Percentiles rank a stretch among this genome's conserved stretches.
phyloP scores from a whole-genome alignment of 35 echinoderm and acorn worm genomes.

The Eucidaris tribuloides region DNA sequence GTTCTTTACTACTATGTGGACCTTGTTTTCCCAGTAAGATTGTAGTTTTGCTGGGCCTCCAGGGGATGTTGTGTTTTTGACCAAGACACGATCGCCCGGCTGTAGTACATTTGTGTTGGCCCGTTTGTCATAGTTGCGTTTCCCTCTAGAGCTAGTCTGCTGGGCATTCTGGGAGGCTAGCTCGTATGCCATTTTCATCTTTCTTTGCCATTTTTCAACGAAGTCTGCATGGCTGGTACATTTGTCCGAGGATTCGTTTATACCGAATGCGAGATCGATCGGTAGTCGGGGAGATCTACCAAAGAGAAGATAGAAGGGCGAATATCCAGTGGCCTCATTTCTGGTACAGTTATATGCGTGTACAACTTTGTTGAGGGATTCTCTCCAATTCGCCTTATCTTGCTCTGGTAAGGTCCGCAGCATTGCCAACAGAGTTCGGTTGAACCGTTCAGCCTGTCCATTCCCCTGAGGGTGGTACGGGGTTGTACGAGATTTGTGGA shows the following conservation, averaged over 20 bases:
- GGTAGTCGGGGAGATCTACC: conserved; percentile 51
- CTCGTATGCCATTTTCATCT: not conserved
- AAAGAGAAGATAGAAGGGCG: conserved; percentile 62
- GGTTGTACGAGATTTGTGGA: conserved; percentile 56
- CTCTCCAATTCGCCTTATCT: conserved; percentile 44
- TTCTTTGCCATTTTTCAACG: too few species aligned
- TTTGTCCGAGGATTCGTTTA: too few species aligned
- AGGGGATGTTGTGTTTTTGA: not conserved
- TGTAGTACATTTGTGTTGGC: too few species aligned
- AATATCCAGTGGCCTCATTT: conserved; percentile 42
- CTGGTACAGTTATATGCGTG: conserved; percentile 69
- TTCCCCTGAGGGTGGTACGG: conserved; percentile 54
- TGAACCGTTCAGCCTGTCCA: conserved; percentile 48
- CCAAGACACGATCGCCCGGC: not conserved
- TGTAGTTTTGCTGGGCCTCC: not conserved
- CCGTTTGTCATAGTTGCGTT: too few species aligned
- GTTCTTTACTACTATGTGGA: not conserved
- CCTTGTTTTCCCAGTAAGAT: not conserved
- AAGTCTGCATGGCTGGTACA: too few species aligned
- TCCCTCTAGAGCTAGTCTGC: too few species aligned
- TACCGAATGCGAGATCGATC: conserved; percentile 60
- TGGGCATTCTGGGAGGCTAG: not conserved
- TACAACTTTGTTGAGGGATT: conserved; percentile 44
- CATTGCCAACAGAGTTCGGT: conserved; percentile 45
- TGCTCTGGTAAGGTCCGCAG: conserved; percentile 41